phyloP scores from a whole-genome alignment of 1,140 invertebrate species.

The Zaprionus nigranus region DNA sequence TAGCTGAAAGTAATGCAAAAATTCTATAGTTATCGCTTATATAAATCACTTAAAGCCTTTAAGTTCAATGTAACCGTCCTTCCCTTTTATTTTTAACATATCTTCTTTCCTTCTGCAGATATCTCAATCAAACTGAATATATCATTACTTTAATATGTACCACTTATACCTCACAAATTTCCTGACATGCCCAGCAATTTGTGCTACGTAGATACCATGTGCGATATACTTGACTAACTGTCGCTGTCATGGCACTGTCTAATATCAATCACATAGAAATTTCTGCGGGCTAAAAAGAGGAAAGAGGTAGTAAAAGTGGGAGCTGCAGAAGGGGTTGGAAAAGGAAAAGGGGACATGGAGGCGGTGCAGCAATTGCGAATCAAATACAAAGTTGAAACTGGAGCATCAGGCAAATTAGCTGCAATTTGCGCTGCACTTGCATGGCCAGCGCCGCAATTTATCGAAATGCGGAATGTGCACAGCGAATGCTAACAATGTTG shows the following conservation, averaged over 20 bases:
- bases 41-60: too few species aligned
- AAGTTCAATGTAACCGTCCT: too few species aligned
- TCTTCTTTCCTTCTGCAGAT: neutral
- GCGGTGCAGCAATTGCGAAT: neutral
- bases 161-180: neutral
- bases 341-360: neutral
- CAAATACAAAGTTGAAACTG: conserved; percentile 49
- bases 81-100: neutral
- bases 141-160: neutral
- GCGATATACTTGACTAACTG: conserved; percentile 37
- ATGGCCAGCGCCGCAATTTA: conserved; percentile 63
- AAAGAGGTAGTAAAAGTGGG: conserved; percentile 4
- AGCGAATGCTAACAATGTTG: conserved; percentile 60
- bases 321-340: too few species aligned
- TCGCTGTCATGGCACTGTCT: conserved; percentile 45
- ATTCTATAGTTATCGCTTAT: too few species aligned
- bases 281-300: conserved; percentile 15
- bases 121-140: neutral
- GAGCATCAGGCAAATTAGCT: conserved; percentile 70
- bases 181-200: neutral
- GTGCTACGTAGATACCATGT: neutral
- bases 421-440: conserved; percentile 72
- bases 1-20: too few species aligned
- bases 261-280: conserved; percentile 68
- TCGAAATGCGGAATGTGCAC: conserved; percentile 69